Base-by-base conservation (phyloP, 2,797 vertebrate species). In the Rousettus madagascariensis region DNA sequence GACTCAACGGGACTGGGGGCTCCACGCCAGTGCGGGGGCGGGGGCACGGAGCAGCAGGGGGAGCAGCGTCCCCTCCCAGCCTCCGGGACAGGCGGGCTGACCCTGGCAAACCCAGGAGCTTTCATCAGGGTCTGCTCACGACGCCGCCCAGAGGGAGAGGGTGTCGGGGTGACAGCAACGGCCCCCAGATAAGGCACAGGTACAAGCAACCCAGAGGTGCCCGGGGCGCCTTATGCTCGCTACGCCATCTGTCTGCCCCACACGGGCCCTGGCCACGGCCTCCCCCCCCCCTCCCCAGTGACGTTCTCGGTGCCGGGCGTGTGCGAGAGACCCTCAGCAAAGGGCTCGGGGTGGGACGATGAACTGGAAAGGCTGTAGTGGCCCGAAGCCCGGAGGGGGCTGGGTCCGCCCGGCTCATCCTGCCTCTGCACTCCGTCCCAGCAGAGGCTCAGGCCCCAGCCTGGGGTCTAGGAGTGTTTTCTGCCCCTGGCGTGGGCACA, bases 391-490 rank as follows among this genome's bases (percentile, higher is more conserved):
- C 0, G 30, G 28, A 33, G 38, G 41, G 19, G 20, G 8, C 33
- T 7, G 20, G 26, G 30, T 28, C 9, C 20, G 5, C 8, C 5
- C 19, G 36, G 55, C 53, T 24, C 13, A 5, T 33, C 68, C 19
- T 46, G 46, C 13, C 59, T 33, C 30, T 36, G 43, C 49, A 3
- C 17, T 16, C 28, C 7, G 5, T 30, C 7, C 28, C 15, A 5
- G 36, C 87, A 28, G 63, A 6, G 22, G 13, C 43, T 53, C 15
- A 3, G 4, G 11, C 55, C 36, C 55, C 38, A 9, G 33, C 4
- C 0, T 26, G 1, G 12, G 53, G 20, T 30, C 12, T 1, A 6
- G 36, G 22, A 66, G 61, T 19, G 13, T 15, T 0, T 1, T 26
- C 84, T 53, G 43, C 19, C 53, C 51, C 43, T 0, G 17, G 13